Conservation (phyloP, 2,113 vertebrate genomes). For the Paracanthobrama guichenoti region DNA sequence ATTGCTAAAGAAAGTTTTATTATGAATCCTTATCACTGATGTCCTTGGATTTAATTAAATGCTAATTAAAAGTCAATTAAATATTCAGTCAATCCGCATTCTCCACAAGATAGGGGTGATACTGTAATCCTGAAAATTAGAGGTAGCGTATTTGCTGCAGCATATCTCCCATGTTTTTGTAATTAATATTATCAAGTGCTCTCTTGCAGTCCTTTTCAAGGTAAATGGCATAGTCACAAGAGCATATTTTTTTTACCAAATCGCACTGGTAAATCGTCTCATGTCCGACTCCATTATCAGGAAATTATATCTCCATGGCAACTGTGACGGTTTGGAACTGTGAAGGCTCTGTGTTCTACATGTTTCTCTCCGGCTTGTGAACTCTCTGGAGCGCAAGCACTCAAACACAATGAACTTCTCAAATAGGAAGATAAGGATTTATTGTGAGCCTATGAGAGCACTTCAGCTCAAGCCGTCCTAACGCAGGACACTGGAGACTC, state of each 20-base stretch:
- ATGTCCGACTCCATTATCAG: not conserved
- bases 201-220: conserved; percentile 10
- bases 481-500: conserved; percentile 53
- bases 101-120: not conserved
- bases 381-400: conserved; percentile 27
- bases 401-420: conserved; percentile 46
- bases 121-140: not conserved
- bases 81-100: not conserved
- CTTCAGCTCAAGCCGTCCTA: conserved; percentile 48
- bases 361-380: conserved; percentile 7
- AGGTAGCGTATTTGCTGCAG: not conserved
- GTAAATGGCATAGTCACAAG: conserved; percentile 14
- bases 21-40: not conserved
- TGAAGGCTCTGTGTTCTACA: not conserved
- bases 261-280: not conserved
- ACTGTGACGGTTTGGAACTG: not conserved
- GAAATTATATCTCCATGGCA: conserved; percentile 34
- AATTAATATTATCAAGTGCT: conserved; percentile 12
- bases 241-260: conserved; percentile 8
- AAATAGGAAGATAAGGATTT: conserved; percentile 48
- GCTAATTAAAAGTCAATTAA: not conserved
- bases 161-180: not conserved
- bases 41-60: not conserved
- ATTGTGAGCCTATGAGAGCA: conserved; percentile 47
- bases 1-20: not conserved